Conservation (phyloP, 2,797 vertebrate species). For the Anguilla pacifica region DNA sequence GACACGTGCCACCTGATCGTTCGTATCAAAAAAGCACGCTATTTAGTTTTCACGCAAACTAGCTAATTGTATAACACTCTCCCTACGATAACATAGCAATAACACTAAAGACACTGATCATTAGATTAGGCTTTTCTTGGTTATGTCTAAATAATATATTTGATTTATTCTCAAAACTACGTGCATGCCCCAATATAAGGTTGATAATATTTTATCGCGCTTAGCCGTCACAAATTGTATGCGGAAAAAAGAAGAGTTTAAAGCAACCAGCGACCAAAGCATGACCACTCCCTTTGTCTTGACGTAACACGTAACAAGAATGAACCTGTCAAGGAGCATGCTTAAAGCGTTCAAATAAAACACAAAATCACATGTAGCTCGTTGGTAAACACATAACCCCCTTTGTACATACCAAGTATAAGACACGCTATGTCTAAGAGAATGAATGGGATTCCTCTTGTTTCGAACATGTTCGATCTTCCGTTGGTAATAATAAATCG, state of each 20-base stretch:
- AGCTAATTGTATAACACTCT: not conserved
- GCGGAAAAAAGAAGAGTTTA: not conserved
- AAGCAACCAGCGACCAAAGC: not conserved
- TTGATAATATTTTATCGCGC: not conserved
- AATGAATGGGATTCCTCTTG: conserved; percentile 83
- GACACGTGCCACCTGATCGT: not conserved
- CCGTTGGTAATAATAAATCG: not conserved
- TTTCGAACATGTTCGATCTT: conserved; percentile 84
- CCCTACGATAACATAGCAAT: not conserved
- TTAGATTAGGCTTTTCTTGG: not conserved
- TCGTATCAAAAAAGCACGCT: not conserved
- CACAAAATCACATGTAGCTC: not conserved
- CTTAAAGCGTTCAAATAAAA: not conserved
- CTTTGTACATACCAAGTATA: conserved; percentile 80
- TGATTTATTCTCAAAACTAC: not conserved
- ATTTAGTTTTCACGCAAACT: not conserved
- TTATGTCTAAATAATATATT: not conserved
- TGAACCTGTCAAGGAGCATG: conserved; percentile 25
- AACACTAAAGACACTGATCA: not conserved
- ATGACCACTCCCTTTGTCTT: conserved; percentile 53
- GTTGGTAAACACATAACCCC: not conserved
- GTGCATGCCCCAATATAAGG: not conserved
- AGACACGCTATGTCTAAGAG: conserved; percentile 87
- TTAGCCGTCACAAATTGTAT: not conserved
- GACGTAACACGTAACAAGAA: conserved; percentile 42